Percentiles rank a stretch among this genome's conserved stretches.
These are phyloP conservation scores for Junonia oenone DNA, from an alignment of 2,888 invertebrate species.

Conservation along the genomic window DNA sequence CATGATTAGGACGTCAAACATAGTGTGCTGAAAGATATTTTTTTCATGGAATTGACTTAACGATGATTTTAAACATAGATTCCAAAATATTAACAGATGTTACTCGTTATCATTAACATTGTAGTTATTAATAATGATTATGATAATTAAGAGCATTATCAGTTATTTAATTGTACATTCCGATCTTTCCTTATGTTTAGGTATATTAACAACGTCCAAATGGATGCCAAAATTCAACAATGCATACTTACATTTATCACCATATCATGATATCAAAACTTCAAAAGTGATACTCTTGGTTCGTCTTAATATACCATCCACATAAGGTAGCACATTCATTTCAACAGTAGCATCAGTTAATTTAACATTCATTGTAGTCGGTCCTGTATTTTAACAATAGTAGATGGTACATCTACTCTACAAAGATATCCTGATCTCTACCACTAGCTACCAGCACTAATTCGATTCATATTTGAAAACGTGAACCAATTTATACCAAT, in stretches of 20 bases:
- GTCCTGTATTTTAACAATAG: slow-evolving; percentile 17
- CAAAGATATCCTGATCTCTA: slow-evolving; percentile 17
- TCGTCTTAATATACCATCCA: slow-evolving; percentile 4
- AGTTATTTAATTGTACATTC: background rate
- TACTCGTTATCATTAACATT: background rate
- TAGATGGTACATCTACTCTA: slow-evolving; percentile 26
- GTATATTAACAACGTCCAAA: background rate
- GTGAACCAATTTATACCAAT: slow-evolving; percentile 6
- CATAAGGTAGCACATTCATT: background rate
- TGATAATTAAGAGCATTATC: background rate
- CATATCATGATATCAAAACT: background rate
- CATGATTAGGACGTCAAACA: background rate
- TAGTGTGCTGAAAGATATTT: background rate
- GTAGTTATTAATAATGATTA: slow-evolving; percentile 4
- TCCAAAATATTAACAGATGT: slow-evolving; percentile 1
- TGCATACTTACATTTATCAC: background rate
- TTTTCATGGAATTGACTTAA: background rate
- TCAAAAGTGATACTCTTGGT: background rate
- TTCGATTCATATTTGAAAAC: slow-evolving; percentile 12
- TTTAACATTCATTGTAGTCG: slow-evolving; percentile 9
- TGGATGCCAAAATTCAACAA: background rate
- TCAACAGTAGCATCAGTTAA: background rate
- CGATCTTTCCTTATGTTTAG: background rate
- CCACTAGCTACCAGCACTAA: slow-evolving; percentile 27
- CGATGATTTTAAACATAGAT: background rate